Percentiles rank a stretch among this genome's conserved stretches.
phyloP scores from a whole-genome alignment of 2,888 invertebrate species.

The Panorpa germanica region DNA sequence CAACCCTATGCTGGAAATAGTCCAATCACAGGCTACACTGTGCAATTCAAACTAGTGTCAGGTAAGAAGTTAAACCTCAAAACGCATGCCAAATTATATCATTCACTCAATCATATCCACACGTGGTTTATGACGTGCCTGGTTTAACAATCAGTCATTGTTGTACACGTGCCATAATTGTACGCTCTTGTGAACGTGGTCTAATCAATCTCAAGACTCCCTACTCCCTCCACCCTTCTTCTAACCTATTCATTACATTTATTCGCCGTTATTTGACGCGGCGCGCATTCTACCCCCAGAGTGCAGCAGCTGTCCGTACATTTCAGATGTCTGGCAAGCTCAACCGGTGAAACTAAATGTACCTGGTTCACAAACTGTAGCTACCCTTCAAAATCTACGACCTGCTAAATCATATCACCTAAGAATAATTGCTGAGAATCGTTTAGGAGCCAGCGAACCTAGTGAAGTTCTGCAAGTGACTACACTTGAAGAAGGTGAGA shows the following conservation, averaged over 20 bases:
- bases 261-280: no score
- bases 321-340: slow-evolving; percentile 60
- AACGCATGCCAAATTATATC: no score
- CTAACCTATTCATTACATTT: no score
- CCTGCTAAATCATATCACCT: slow-evolving; percentile 80
- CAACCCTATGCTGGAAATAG: slow-evolving; percentile 79
- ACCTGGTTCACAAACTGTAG: slow-evolving; percentile 64
- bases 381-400: slow-evolving; percentile 59
- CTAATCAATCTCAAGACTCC: no score
- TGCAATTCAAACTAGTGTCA: slow-evolving; percentile 74
- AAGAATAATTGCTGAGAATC: slow-evolving; percentile 75
- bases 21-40: slow-evolving; percentile 71
- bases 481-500: slow-evolving; percentile 57
- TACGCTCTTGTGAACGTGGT: no score
- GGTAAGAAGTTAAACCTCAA: slow-evolving; percentile 33
- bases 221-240: no score
- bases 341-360: slow-evolving; percentile 67
- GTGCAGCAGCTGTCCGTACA: slow-evolving; percentile 8
- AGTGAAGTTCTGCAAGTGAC: slow-evolving; percentile 73
- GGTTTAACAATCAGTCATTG: no score
- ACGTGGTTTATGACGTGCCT: no score
- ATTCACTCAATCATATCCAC: no score
- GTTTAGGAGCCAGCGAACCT: slow-evolving; percentile 71
- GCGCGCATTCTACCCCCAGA: no score
- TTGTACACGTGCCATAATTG: no score